These are phyloP conservation scores for Nomia melanderi DNA, from an alignment of 1,140 invertebrate genomes.

Conservation along the genomic window DNA sequence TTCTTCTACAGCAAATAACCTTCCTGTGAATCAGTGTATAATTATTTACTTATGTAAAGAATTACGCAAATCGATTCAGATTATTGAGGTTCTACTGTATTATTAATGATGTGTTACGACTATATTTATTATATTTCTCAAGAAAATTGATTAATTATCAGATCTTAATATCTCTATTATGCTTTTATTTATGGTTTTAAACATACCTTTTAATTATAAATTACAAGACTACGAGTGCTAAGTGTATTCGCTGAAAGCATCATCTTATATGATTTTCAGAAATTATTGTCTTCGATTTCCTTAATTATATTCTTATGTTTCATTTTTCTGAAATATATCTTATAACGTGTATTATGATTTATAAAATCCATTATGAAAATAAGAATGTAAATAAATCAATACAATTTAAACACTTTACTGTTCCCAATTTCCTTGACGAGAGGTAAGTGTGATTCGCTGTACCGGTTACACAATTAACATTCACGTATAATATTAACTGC, in stretches of 20 bases:
- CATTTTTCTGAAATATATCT: not conserved
- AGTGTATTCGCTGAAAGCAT: no score
- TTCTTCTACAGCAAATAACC: no score
- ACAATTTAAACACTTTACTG: not conserved
- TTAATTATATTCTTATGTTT: constrained; percentile 8
- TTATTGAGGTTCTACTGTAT: constrained; percentile 17
- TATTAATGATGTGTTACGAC: not conserved
- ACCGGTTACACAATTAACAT: not conserved
- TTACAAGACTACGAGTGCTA: no score
- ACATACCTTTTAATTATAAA: constrained; percentile 7
- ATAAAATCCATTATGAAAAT: constrained; percentile 1
- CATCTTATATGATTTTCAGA: not conserved
- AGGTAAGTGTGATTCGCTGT: not conserved
- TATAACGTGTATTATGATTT: constrained; percentile 21
- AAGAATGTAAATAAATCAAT: constrained; percentile 14
- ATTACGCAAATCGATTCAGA: not conserved
- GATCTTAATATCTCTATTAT: not conserved
- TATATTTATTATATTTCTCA: constrained; percentile 5
- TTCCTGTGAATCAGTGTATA: no score
- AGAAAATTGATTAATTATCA: not conserved
- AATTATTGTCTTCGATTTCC: not conserved
- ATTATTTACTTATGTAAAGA: not conserved
- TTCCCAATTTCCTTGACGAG: not conserved
- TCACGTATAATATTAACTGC: no score
- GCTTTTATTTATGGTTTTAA: not conserved